Evolutionary conservation across 2,113 vertebrate genomes (phyloP).

Genomic region (Xiphophorus maculatus): DNA sequence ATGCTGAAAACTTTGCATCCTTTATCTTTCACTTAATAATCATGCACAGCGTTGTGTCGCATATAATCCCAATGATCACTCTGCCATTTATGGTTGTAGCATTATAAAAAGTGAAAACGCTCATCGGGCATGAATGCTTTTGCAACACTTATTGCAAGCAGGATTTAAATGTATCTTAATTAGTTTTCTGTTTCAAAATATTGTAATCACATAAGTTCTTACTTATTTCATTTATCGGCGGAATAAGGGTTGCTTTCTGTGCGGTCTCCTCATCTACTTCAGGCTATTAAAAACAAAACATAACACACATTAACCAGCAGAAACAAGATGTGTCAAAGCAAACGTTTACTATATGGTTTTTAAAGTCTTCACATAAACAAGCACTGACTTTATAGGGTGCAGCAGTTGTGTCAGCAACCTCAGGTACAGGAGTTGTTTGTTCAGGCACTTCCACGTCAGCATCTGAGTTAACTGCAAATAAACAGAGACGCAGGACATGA

Average conservation of each 20-base stretch:
- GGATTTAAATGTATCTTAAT: too few species aligned
- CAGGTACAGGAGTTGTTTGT: neutral
- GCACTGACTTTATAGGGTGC: constrained; percentile 29
- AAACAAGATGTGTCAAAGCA: neutral
- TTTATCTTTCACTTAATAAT: too few species aligned
- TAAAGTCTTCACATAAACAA: neutral
- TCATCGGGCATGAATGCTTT: neutral
- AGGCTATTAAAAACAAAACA: constrained; percentile 26
- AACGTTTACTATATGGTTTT: neutral
- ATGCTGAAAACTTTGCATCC: too few species aligned
- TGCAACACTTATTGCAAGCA: neutral
- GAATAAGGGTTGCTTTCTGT: too few species aligned
- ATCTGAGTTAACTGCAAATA: constrained; percentile 6
- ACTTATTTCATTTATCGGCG: neutral
- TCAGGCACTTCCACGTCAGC: neutral
- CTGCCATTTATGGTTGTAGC: too few species aligned
- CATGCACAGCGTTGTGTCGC: too few species aligned
- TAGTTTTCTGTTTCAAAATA: neutral
- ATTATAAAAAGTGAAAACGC: too few species aligned
- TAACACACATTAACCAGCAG: neutral
- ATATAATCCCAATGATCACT: too few species aligned
- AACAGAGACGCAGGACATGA: neutral
- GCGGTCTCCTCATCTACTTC: neutral
- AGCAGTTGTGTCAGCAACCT: neutral
- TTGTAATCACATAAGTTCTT: neutral